Conservation (phyloP, 2,888 invertebrate species). For the Nycteola revayana region DNA sequence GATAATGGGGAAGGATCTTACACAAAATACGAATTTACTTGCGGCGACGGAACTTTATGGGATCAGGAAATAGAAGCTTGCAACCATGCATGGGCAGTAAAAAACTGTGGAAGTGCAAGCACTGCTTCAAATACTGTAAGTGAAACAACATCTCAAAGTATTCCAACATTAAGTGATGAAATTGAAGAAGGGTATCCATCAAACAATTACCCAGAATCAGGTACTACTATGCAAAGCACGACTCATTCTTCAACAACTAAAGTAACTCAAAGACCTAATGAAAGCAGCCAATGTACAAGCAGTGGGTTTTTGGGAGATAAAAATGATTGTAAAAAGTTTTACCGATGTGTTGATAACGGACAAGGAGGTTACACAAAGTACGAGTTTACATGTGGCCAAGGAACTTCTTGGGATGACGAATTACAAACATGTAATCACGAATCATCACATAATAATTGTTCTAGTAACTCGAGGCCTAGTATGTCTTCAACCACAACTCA, state of each 20-base stretch:
- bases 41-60: slow-evolving; percentile 84
- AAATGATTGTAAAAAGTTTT: slow-evolving; percentile 86
- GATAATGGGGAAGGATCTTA: slow-evolving; percentile 67
- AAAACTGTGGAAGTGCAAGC: slow-evolving; percentile 37
- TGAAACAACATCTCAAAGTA: slow-evolving; percentile 24
- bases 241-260: slow-evolving; percentile 18
- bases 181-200: slow-evolving; percentile 22
- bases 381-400: slow-evolving; percentile 87
- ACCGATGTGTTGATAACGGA: slow-evolving; percentile 85
- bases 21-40: slow-evolving; percentile 79
- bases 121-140: slow-evolving; percentile 16
- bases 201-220: slow-evolving; percentile 7
- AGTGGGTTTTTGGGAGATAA: slow-evolving; percentile 87
- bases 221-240: slow-evolving; percentile 15
- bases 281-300: slow-evolving; percentile 58
- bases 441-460: slow-evolving; percentile 39
- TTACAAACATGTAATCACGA: slow-evolving; percentile 80
- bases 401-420: slow-evolving; percentile 85
- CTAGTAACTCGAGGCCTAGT: neutral
- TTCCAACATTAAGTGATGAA: slow-evolving; percentile 19
- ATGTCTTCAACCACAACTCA: slow-evolving; percentile 7
- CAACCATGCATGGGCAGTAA: slow-evolving; percentile 76
- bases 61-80: slow-evolving; percentile 80
- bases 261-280: slow-evolving; percentile 15
- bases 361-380: slow-evolving; percentile 83